Conservation (phyloP, 2,888 invertebrate genomes). For the Amiota communis region DNA sequence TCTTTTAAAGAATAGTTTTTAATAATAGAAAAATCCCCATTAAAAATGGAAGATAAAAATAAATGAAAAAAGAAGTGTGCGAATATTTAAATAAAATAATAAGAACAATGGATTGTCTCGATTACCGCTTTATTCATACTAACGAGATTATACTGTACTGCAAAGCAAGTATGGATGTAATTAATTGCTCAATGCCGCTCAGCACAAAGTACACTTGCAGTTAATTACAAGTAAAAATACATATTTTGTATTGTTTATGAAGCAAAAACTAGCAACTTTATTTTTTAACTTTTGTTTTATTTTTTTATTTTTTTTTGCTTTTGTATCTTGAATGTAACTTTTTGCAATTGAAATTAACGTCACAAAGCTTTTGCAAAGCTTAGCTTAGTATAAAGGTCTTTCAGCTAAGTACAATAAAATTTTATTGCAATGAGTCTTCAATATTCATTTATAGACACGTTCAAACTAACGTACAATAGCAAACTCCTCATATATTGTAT, state of each 20-base stretch:
- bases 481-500: too few species aligned
- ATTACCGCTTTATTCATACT: too few species aligned
- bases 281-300: neutral
- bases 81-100: too few species aligned
- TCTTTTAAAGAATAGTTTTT: too few species aligned
- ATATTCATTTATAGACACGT: too few species aligned
- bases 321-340: neutral
- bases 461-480: too few species aligned
- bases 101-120: too few species aligned
- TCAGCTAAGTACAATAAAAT: too few species aligned
- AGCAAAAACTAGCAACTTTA: constrained; percentile 40
- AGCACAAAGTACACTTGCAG: constrained; percentile 18
- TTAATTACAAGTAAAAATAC: neutral
- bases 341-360: neutral
- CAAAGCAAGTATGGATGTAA: neutral
- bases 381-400: neutral
- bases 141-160: too few species aligned
- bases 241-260: constrained; percentile 10
- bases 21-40: too few species aligned
- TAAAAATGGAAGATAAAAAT: constrained; percentile 22
- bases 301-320: neutral
- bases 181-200: constrained; percentile 5
- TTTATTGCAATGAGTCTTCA: too few species aligned
- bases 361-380: constrained; percentile 10
- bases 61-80: constrained; percentile 11